A percentile compares a stretch with the other conserved stretches of the same genome.
phyloP scores from a whole-genome alignment of 2,113 vertebrate genomes.

The Protobothrops flavoviridis region DNA sequence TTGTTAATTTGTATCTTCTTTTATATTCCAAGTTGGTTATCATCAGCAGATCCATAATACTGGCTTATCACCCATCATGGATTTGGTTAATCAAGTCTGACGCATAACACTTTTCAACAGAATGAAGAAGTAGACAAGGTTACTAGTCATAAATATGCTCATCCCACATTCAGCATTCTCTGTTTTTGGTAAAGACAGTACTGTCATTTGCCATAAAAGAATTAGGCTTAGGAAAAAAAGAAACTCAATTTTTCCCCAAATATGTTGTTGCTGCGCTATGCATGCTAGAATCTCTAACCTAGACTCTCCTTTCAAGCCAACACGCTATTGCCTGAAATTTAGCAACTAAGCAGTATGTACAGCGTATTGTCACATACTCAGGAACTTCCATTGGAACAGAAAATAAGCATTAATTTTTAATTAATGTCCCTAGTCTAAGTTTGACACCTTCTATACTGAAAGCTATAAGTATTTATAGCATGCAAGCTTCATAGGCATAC shows the following conservation, averaged over 20 bases:
- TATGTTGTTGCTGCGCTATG: not conserved
- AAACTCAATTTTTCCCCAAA: not conserved
- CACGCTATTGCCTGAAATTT: not conserved
- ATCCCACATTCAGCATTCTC: not conserved
- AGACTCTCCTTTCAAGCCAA: not conserved
- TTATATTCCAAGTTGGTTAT: not conserved
- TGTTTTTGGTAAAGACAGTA: not conserved
- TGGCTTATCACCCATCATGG: not conserved
- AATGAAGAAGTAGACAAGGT: not conserved
- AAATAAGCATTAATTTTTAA: not conserved
- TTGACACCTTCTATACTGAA: not conserved
- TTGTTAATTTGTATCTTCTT: not conserved
- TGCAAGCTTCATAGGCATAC: not conserved
- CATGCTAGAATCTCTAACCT: not conserved
- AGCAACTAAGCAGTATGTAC: not conserved
- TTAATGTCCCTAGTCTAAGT: not conserved
- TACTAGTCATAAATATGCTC: not conserved
- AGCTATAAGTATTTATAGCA: not conserved
- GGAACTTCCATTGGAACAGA: not conserved
- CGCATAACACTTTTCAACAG: not conserved
- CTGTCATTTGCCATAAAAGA: not conserved
- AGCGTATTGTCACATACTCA: not conserved
- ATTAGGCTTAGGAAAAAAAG: not conserved
- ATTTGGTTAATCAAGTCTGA: not conserved
- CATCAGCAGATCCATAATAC: not conserved